phyloP scores from a whole-genome alignment of 2,888 invertebrate genomes.

The Argyresthia goedartella region DNA sequence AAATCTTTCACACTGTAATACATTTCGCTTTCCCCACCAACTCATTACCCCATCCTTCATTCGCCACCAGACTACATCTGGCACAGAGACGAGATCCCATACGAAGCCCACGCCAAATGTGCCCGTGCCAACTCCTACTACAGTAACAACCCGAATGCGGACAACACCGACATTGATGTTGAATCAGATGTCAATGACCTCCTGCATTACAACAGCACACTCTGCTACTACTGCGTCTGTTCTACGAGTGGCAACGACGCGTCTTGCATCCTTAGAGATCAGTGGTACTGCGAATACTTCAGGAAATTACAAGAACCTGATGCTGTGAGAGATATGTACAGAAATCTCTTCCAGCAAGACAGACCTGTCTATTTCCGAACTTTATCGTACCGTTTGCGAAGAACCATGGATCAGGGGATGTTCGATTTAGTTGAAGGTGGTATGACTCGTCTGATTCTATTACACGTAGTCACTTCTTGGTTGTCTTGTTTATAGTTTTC shows the following conservation, averaged over 20 bases:
- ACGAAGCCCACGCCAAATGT: constrained; percentile 32
- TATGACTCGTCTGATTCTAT: constrained; percentile 18
- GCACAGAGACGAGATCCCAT: constrained; percentile 57
- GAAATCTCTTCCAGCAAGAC: constrained; percentile 31
- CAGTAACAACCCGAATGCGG: constrained; percentile 35
- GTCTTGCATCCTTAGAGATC: constrained; percentile 31
- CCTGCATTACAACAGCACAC: constrained; percentile 25
- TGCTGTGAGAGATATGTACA: constrained; percentile 27
- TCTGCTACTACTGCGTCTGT: constrained; percentile 49
- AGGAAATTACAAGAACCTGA: constrained; percentile 22
- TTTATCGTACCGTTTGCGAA: constrained; percentile 41
- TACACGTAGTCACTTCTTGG: no score
- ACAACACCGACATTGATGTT: constrained; percentile 34
- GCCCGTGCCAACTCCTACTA: constrained; percentile 43
- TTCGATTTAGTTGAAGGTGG: constrained; percentile 37
- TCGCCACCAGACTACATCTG: constrained; percentile 44
- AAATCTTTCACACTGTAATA: no score
- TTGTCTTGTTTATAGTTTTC: no score
- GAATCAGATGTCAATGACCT: constrained; percentile 27
- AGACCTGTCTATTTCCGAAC: constrained; percentile 41
- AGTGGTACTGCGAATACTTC: constrained; percentile 43
- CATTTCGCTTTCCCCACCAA: no score
- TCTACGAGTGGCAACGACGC: constrained; percentile 21
- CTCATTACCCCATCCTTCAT: no score
- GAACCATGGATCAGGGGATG: constrained; percentile 48